Conservation (phyloP, 2,888 invertebrate genomes). For the Leptothorax acervorum region DNA sequence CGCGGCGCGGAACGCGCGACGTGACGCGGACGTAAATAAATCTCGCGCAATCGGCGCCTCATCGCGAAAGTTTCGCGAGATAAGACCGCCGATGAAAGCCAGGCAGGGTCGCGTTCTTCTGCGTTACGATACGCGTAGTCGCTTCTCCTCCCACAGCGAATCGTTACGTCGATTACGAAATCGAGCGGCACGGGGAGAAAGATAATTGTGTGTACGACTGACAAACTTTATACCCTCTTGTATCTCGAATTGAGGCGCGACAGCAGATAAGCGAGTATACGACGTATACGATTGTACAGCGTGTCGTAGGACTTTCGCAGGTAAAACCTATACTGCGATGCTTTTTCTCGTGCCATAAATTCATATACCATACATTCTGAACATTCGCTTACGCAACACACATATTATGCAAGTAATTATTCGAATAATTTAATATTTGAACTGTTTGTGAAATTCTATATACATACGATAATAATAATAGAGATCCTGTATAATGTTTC, state of each 20-base stretch:
- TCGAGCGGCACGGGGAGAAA: conserved; percentile 43
- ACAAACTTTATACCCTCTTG: conserved; percentile 70
- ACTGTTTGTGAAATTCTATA: not conserved
- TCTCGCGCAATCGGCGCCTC: conserved; percentile 58
- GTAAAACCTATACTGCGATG: not conserved
- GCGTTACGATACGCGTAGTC: conserved; percentile 19
- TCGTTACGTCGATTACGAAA: conserved; percentile 68
- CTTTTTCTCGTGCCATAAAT: not conserved
- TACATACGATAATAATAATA: conserved; percentile 1
- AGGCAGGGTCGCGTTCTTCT: conserved; percentile 36
- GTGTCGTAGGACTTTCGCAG: conserved; percentile 1
- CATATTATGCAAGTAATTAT: not conserved
- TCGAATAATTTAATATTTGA: conserved; percentile 25
- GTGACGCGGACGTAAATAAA: conserved; percentile 58
- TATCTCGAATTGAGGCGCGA: conserved; percentile 62
- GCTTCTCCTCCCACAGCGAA: conserved; percentile 42
- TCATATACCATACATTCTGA: not conserved
- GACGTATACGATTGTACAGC: conserved; percentile 37
- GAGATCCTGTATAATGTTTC: not conserved
- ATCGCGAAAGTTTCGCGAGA: conserved; percentile 55
- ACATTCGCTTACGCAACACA: conserved; percentile 4
- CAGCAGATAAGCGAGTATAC: conserved; percentile 63
- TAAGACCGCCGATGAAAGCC: conserved; percentile 47
- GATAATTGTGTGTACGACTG: conserved; percentile 67
- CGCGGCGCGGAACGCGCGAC: conserved; percentile 13